Base-by-base conservation (phyloP, 2,113 vertebrate genomes). In the Micronycteris hirsuta region DNA sequence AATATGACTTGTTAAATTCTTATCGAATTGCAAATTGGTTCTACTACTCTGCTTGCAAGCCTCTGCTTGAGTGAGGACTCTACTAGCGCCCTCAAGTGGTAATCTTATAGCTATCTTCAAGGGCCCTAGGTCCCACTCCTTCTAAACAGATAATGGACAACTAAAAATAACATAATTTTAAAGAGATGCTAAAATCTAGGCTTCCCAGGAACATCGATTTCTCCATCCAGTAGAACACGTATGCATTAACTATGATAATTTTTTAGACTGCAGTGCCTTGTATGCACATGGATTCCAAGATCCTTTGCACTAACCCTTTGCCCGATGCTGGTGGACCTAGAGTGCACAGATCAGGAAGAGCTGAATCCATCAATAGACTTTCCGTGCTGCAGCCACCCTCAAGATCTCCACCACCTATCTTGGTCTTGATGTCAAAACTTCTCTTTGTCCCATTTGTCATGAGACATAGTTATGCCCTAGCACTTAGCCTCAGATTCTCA, bases 391-490 rank as follows among this genome's bases (percentile, higher is more conserved):
- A 78, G 41, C 26, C 36, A 6, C 36, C 24, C 4, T 77, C 17
- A 86, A 38, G 19, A 82, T 77, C 71, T 85, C 52, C 93, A 56
- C 17, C 26, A 90, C 49, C 38, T 7, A 26, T 85, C 36, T 84
- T 65, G 33, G 22, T 81, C 71, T 77, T 73, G 45, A 54, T 47
- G 41, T 61, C 71, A 93, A 86, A 85, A 84, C 19, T 85, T 82
- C 24, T 11, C 26, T 85, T 33, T 22, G 54, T 70, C 58, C 15
- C 47, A 67, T 97, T 97, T 92, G 22, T 87, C 81, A 73, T 36
- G 61, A 86, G 45, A 36, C 13, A 63, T 78, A 70, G 68, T 58
- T 65, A 65, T 22, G 54, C 22, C 41, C 56, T 38, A 36, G 38
- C 63, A 47, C 80, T 93, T 68, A 94, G 56, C 63, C 7, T 87